phyloP scores from a whole-genome alignment of 2,797 vertebrate genomes.

The Chiloscyllium punctatum region DNA sequence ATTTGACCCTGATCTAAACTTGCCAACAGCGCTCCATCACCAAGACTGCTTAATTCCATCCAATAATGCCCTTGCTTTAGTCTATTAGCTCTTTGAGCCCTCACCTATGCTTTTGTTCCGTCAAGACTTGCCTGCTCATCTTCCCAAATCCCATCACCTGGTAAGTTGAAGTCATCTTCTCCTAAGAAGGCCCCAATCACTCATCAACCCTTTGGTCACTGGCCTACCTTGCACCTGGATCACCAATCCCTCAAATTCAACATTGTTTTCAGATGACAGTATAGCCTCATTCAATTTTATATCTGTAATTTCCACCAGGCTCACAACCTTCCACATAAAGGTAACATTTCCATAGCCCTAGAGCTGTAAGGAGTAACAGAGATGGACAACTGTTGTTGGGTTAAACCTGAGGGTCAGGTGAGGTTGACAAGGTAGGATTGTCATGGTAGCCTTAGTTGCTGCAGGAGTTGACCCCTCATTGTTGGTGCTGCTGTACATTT shows the following conservation, averaged over 20 bases:
- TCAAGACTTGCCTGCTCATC: not conserved
- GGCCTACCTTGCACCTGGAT: not conserved
- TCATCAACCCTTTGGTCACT: not conserved
- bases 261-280: not conserved
- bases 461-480: too few relatives aligned
- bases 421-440: too few relatives aligned
- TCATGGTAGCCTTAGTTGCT: too few relatives aligned
- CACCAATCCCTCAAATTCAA: not conserved
- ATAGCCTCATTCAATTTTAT: not conserved
- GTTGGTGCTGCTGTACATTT: too few relatives aligned
- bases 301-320: not conserved
- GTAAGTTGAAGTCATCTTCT: not conserved
- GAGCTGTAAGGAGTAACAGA: too few relatives aligned
- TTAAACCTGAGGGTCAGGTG: too few relatives aligned
- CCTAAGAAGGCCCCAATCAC: not conserved
- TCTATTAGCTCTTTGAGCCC: not conserved
- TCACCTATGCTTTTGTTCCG: not conserved
- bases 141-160: not conserved
- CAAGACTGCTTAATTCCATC: not conserved
- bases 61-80: not conserved
- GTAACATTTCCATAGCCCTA: too few relatives aligned
- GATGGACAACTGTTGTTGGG: too few relatives aligned
- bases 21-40: not conserved
- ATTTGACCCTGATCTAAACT: not conserved
- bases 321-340: not conserved